A percentile compares a stretch with the other conserved stretches of the same genome.
Evolutionary conservation across 2,797 vertebrate species (phyloP).

Genomic region (Merluccius polli): DNA sequence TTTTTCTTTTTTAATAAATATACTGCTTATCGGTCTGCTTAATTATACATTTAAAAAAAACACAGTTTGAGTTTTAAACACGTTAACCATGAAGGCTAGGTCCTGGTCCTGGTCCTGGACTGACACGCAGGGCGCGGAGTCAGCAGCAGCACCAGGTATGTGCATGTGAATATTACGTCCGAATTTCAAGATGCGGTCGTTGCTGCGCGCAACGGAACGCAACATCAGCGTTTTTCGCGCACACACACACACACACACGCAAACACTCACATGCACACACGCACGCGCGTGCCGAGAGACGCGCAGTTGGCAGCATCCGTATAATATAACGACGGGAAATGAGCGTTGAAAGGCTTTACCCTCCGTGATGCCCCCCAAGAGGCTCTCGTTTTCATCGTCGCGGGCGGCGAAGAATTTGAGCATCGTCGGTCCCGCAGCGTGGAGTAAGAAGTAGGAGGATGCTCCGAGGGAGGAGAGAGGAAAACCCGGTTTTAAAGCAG

Average conservation of each 20-base stretch:
- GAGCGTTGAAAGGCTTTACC: slow-evolving; percentile 44
- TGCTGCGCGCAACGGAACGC: slow-evolving; percentile 43
- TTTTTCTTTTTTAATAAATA: too few species aligned
- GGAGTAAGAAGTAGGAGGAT: too few species aligned
- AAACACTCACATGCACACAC: too few species aligned
- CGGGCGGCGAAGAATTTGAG: slow-evolving; percentile 72
- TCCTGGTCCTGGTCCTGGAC: too few species aligned
- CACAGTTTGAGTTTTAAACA: background rate
- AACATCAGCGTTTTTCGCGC: slow-evolving; percentile 53
- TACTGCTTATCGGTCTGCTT: background rate
- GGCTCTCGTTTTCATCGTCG: slow-evolving; percentile 73
- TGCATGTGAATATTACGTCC: background rate
- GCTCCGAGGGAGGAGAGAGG: too few species aligned
- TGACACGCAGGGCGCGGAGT: too few species aligned
- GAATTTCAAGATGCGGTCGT: slow-evolving; percentile 32
- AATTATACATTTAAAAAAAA: too few species aligned
- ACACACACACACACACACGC: slow-evolving; percentile 30
- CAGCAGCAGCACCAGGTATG: too few species aligned
- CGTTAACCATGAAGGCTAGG: background rate
- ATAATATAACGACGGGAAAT: slow-evolving; percentile 8
- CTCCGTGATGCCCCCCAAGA: slow-evolving; percentile 63
- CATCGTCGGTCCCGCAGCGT: slow-evolving; percentile 50
- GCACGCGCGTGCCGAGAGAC: too few species aligned
- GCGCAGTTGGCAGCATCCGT: slow-evolving; percentile 19
- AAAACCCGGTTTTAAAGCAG: background rate